Evolutionary conservation across 2,888 invertebrate species (phyloP).

Genomic region (Cistogaster globosa): DNA sequence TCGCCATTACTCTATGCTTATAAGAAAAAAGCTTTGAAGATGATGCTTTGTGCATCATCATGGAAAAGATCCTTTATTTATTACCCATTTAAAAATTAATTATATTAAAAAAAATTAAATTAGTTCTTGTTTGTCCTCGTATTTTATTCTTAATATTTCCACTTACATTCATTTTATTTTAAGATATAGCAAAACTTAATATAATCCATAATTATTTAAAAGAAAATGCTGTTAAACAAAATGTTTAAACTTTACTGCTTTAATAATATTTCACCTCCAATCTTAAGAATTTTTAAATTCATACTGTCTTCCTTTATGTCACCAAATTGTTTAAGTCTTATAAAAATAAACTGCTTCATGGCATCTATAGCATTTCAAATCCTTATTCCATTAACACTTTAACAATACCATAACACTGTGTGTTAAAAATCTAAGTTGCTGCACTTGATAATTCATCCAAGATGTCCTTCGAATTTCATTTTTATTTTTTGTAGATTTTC

Average conservation of each 20-base stretch:
- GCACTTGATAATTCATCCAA: conserved; percentile 24
- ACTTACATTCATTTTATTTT: no score
- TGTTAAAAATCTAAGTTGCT: conserved; percentile 11
- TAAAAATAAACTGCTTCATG: not conserved
- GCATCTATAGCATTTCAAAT: not conserved
- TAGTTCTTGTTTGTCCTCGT: no score
- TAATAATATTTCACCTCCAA: not conserved
- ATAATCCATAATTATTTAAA: not conserved
- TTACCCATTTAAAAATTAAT: no score
- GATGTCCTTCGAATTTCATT: conserved; percentile 30
- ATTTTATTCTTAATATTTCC: no score
- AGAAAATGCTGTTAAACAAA: not conserved
- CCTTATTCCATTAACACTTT: not conserved
- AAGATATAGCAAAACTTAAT: no score
- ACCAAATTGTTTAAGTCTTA: no score
- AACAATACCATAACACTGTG: not conserved
- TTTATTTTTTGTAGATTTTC: not conserved
- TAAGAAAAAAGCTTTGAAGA: no score
- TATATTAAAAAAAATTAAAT: no score
- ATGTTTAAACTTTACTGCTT: not conserved
- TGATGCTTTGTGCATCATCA: no score
- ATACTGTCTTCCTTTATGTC: no score
- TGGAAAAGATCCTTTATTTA: no score
- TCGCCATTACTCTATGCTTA: no score
- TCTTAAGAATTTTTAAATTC: not conserved